Conservation (phyloP, 2,888 invertebrate genomes). For the Leptopterna dolabrata region DNA sequence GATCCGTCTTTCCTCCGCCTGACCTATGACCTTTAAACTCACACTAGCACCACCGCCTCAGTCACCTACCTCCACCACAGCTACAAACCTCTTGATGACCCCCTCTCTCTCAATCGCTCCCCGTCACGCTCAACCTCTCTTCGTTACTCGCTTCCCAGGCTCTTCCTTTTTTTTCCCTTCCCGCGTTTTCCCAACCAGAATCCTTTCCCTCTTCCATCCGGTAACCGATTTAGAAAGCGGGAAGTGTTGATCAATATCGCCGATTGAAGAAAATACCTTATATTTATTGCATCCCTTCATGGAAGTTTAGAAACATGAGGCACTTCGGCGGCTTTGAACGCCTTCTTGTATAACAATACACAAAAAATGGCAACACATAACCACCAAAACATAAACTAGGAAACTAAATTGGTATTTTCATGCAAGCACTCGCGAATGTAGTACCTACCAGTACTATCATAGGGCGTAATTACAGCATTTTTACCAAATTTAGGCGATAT, state of each 20-base stretch:
- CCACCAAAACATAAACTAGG: too few species aligned
- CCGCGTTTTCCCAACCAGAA: neutral
- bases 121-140: neutral
- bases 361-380: too few species aligned
- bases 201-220: neutral
- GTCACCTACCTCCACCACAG: neutral
- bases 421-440: too few species aligned
- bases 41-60: neutral
- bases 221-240: neutral
- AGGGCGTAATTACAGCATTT: too few species aligned
- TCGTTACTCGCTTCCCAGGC: neutral
- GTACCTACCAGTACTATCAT: too few species aligned
- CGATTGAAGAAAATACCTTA: neutral
- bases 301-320: too few species aligned
- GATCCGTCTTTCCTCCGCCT: constrained; percentile 44
- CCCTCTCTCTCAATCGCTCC: neutral
- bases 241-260: neutral
- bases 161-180: neutral
- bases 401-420: too few species aligned
- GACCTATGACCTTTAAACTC: constrained; percentile 50
- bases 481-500: too few species aligned
- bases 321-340: too few species aligned
- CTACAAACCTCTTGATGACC: neutral
- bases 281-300: neutral
- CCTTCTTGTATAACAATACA: too few species aligned